Conservation (phyloP, 2,888 invertebrate species). For the Perdita meconis region DNA sequence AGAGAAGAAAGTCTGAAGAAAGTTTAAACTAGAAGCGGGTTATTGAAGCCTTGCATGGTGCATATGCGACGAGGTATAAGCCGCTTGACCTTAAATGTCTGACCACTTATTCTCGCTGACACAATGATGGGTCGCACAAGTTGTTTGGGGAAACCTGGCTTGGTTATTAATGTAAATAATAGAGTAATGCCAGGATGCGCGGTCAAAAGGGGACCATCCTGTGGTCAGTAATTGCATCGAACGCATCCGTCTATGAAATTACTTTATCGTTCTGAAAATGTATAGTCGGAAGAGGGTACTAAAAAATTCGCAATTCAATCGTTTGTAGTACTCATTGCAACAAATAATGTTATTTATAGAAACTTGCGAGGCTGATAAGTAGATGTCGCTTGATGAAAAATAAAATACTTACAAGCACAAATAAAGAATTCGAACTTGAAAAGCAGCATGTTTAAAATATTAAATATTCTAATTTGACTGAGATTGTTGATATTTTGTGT, state of each 20-base stretch:
- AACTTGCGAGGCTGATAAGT: too few species aligned
- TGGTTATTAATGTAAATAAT: constrained; percentile 30
- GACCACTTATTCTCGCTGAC: constrained; percentile 41
- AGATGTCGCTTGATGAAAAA: too few species aligned
- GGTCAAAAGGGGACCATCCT: constrained; percentile 4
- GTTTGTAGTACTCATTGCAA: background rate
- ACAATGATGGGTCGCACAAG: constrained; percentile 26
- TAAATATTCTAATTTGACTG: too few species aligned
- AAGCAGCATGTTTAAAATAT: too few species aligned
- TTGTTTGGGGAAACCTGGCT: constrained; percentile 9
- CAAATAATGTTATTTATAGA: too few species aligned
- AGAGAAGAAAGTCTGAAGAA: constrained; percentile 61
- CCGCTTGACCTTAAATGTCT: constrained; percentile 64
- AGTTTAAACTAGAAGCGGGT: constrained; percentile 65
- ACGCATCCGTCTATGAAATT: background rate
- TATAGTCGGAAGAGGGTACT: background rate
- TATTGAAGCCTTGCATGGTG: constrained; percentile 65
- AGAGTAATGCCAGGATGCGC: constrained; percentile 3
- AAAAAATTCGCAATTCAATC: background rate
- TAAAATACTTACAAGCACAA: too few species aligned
- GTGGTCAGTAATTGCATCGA: constrained; percentile 18
- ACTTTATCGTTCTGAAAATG: background rate
- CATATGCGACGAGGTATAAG: constrained; percentile 51
- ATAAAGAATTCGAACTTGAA: too few species aligned
- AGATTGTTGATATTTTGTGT: too few species aligned